Evolutionary conservation across 2,888 invertebrate species (phyloP), one percentile per base, ranked within the genome.

Genomic region (Leuctra nigra): DNA sequence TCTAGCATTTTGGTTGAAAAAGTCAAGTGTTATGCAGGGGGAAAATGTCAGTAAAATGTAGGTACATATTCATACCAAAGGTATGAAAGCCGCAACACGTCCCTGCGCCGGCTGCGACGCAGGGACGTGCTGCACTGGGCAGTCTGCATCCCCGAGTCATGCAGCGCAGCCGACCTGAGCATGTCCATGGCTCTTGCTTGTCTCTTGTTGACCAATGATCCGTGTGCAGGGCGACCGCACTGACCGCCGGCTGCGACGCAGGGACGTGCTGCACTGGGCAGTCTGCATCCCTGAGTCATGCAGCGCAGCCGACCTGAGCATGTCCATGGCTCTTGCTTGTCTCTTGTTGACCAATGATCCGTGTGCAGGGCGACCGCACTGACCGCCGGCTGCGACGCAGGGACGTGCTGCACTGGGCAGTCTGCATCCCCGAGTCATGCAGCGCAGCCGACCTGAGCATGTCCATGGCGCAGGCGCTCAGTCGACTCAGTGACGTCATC

Each of bases 381-480:
- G 44, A 33, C 48, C 55, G 55, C 1, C 47, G 46, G n/a, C 14
- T 55, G 16, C 55, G 54, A 3, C 50, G 50, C 7, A 33, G 60
- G n/a, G 57, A 61, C 47, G 56, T 54, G 20, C 47, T 61, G 16
- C 58, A 54, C 46, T 58, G 56, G 56, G 58, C 60, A 2, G 44
- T 59, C 24, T 61, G 60, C 53, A 56, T 61, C 53, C 60, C 60
- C 11, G 53, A 58, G 46, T 54, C 58, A 18, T 61, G 60, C 41
- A 53, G 56, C 23, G 41, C 60, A 20, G 46, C 29, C 7, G 60
- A 61, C 50, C 52, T 61, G 44, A 50, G 56, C 36, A 23, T 53
- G 16, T 56, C 60, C 22, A 39, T 61, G 41, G 56, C 54, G 22
- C 25, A 56, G 16, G 58, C 56, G n/a, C 33, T 58, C 52, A 41